Evolutionary conservation across 2,113 vertebrate genomes (phyloP).

Genomic region (Xenopus laevis): DNA sequence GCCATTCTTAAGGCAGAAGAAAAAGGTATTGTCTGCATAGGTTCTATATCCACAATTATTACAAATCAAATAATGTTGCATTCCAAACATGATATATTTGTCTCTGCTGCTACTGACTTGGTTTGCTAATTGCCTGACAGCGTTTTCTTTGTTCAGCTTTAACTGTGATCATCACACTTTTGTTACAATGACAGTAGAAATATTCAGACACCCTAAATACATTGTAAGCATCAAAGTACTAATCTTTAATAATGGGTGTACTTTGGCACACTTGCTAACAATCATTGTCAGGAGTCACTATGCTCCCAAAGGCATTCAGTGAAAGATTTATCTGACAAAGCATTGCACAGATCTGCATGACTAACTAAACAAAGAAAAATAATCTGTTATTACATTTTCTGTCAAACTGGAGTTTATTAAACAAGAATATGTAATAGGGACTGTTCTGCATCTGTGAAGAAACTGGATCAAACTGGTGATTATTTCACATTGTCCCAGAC

Average conservation of each 20-base stretch:
- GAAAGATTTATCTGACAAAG: constrained; percentile 51
- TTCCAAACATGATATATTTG: constrained; percentile 85
- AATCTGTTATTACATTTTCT: constrained; percentile 47
- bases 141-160: constrained; percentile 83
- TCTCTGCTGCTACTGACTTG: constrained; percentile 80
- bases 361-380: constrained; percentile 37
- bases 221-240: constrained; percentile 57
- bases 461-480: neutral
- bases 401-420: constrained; percentile 4
- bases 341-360: constrained; percentile 49
- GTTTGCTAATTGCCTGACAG: constrained; percentile 84
- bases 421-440: constrained; percentile 18
- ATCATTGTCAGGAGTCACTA: constrained; percentile 46
- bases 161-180: constrained; percentile 80
- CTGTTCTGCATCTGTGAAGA: constrained; percentile 8
- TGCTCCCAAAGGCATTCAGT: constrained; percentile 50
- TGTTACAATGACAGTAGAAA: constrained; percentile 70
- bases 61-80: constrained; percentile 70
- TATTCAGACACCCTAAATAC: constrained; percentile 67
- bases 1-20: constrained; percentile 26
- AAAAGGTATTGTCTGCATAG: constrained; percentile 34
- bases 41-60: constrained; percentile 62
- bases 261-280: constrained; percentile 52
- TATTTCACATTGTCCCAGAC: constrained; percentile 10
- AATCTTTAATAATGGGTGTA: constrained; percentile 55